Percentiles rank a stretch among this genome's conserved stretches.
Conservation (phyloP, 2,113 vertebrate species). For the Meriones unguiculatus region DNA sequence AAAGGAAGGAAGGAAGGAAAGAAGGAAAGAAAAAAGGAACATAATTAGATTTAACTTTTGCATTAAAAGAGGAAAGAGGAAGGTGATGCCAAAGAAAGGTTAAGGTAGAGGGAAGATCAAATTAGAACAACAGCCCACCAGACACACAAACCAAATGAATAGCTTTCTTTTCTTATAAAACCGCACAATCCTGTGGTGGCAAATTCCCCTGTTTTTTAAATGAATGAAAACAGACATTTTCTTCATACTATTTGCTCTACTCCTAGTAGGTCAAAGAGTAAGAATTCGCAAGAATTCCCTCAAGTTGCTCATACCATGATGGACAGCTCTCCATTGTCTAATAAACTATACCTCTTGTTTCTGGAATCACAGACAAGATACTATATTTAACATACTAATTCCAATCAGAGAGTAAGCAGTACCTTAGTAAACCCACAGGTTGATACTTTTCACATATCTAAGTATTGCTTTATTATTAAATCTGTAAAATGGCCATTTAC, state of each 20-base stretch:
- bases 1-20: not conserved
- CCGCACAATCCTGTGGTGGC: not conserved
- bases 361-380: not conserved
- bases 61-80: constrained; percentile 4
- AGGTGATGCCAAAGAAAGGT: not conserved
- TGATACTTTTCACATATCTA: not conserved
- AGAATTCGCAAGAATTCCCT: not conserved
- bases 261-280: not conserved
- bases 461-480: not conserved
- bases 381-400: not conserved
- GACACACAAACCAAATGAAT: constrained; percentile 12
- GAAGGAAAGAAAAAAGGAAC: not conserved
- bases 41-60: not conserved
- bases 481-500: not conserved
- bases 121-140: not conserved
- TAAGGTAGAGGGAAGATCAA: constrained; percentile 31
- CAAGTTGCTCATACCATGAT: not conserved
- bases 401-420: not conserved
- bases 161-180: constrained; percentile 9
- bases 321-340: not conserved
- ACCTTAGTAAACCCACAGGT: not conserved
- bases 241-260: not conserved
- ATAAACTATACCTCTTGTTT: not conserved
- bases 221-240: constrained; percentile 53
- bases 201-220: constrained; percentile 10